phyloP scores from a whole-genome alignment of 2,888 invertebrate species.

The Caprella mutica region DNA sequence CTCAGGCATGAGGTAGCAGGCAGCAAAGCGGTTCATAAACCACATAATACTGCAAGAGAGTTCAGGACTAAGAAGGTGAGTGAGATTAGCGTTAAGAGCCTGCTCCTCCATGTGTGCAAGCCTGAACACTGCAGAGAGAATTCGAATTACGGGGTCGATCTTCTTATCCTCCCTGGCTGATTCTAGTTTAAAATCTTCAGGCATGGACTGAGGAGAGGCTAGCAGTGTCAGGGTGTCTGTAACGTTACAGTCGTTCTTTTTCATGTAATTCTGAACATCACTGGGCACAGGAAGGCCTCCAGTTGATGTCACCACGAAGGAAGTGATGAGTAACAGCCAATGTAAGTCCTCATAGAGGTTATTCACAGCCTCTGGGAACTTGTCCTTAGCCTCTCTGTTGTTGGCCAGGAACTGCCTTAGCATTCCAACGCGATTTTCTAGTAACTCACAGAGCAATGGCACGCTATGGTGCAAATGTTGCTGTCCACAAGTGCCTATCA shows the following conservation, averaged over 20 bases:
- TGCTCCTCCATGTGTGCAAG: conserved; percentile 64
- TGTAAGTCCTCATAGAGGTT: conserved; percentile 76
- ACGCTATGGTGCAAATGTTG: conserved; percentile 54
- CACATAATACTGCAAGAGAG: conserved; percentile 63
- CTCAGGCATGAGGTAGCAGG: conserved; percentile 49
- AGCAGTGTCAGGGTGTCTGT: conserved; percentile 45
- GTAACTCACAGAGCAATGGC: conserved; percentile 53
- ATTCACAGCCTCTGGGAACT: conserved; percentile 42
- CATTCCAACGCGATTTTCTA: conserved; percentile 54
- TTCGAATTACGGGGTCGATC: conserved; percentile 17
- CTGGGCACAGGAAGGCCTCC: background rate
- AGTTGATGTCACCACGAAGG: conserved; percentile 35
- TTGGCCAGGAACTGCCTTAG: conserved; percentile 45
- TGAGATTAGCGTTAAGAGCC: conserved; percentile 56
- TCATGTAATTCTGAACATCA: conserved; percentile 2
- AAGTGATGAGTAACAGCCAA: conserved; percentile 67
- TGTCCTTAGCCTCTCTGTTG: conserved; percentile 38
- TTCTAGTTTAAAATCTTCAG: conserved; percentile 18
- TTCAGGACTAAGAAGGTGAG: conserved; percentile 62
- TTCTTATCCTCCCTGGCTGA: background rate
- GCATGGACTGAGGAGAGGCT: conserved; percentile 43
- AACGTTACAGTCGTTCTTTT: conserved; percentile 42
- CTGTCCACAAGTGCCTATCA: conserved; percentile 51
- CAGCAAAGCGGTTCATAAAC: conserved; percentile 65
- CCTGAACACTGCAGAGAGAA: conserved; percentile 48